phyloP scores from a whole-genome alignment of 2,888 invertebrate species.

The Sialis lutaria region DNA sequence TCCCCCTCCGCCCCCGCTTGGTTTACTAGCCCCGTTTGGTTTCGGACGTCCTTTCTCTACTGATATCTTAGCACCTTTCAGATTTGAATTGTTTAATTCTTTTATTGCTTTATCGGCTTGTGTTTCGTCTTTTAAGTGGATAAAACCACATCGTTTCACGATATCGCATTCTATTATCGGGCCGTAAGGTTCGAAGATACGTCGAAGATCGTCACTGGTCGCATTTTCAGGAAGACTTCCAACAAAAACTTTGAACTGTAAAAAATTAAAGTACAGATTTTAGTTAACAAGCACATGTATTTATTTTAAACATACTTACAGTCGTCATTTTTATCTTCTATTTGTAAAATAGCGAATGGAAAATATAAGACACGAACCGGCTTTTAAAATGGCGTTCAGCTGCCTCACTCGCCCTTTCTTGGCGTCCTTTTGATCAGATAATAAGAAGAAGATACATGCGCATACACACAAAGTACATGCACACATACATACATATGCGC shows the following conservation, averaged over 20 bases:
- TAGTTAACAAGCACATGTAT: no score
- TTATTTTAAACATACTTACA: no score
- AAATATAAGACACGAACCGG: no score
- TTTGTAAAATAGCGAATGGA: no score
- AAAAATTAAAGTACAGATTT: neutral
- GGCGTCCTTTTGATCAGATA: no score
- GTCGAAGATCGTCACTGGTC: slow-evolving; percentile 63
- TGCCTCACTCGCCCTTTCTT: no score
- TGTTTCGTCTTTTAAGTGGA: slow-evolving; percentile 72
- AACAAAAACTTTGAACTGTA: slow-evolving; percentile 62
- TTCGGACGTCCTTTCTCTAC: slow-evolving; percentile 72
- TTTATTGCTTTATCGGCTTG: slow-evolving; percentile 69
- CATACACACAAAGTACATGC: no score
- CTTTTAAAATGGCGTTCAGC: neutral
- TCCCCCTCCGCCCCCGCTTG: slow-evolving; percentile 29
- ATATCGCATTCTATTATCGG: slow-evolving; percentile 87
- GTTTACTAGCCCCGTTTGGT: slow-evolving; percentile 41
- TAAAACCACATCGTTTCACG: slow-evolving; percentile 86
- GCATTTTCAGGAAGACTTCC: slow-evolving; percentile 79
- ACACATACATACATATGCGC: no score
- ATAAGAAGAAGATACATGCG: no score
- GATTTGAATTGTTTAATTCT: slow-evolving; percentile 60
- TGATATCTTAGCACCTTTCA: slow-evolving; percentile 69
- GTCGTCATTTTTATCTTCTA: no score
- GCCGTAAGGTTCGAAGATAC: slow-evolving; percentile 73